Conservation (phyloP, 2,113 vertebrate species). For the Python bivittatus region DNA sequence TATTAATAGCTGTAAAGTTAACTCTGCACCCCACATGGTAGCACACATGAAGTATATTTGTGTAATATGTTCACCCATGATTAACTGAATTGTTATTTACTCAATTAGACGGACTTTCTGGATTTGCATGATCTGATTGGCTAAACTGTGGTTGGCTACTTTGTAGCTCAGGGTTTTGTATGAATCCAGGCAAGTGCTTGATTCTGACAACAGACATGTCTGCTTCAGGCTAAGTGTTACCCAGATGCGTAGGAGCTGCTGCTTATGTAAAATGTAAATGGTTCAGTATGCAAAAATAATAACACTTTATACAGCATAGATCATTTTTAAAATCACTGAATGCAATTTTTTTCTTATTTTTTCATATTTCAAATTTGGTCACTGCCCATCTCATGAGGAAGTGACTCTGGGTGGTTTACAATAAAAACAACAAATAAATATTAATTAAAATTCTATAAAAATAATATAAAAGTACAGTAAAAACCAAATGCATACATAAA, state of each 20-base stretch:
- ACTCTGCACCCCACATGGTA: not conserved
- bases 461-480: no score
- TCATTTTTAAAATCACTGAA: not conserved
- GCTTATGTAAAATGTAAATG: not conserved
- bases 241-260: not conserved
- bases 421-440: no score
- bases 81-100: not conserved
- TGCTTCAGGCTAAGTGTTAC: not conserved
- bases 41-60: not conserved
- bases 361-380: no score
- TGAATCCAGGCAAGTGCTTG: not conserved
- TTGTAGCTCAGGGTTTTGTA: not conserved
- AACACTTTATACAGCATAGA: not conserved
- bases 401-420: no score
- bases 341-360: no score
- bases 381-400: no score
- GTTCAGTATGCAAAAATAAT: not conserved
- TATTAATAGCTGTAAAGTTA: not conserved
- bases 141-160: not conserved
- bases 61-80: not conserved
- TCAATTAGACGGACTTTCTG: not conserved
- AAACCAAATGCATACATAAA: no score
- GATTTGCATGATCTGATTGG: not conserved
- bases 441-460: no score
- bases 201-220: not conserved